These are phyloP conservation scores for Netelia inedita DNA, from an alignment of 2,888 invertebrate species.

Conservation along the genomic window DNA sequence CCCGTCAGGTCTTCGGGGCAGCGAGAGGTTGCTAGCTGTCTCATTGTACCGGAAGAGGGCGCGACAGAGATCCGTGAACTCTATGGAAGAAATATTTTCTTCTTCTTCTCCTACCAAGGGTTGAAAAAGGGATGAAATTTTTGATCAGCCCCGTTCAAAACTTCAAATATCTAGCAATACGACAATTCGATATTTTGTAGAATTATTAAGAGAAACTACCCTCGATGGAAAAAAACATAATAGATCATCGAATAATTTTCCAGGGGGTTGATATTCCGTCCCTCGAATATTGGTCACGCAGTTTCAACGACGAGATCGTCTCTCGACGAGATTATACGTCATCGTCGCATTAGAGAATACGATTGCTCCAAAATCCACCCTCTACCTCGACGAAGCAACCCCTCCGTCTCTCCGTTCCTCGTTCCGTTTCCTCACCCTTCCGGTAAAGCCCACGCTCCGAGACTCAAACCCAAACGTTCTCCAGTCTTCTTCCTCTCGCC, in stretches of 20 bases:
- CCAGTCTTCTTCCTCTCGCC: slow-evolving; percentile 20
- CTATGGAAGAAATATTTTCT: slow-evolving; percentile 29
- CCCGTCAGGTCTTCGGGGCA: neutral
- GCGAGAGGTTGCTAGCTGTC: neutral
- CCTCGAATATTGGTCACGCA: too few species aligned
- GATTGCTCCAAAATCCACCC: neutral
- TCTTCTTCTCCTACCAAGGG: neutral
- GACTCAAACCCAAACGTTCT: neutral
- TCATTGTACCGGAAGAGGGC: slow-evolving; percentile 5
- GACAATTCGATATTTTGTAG: too few species aligned
- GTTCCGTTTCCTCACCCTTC: slow-evolving; percentile 5
- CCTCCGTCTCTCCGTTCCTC: neutral
- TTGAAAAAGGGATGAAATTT: too few species aligned
- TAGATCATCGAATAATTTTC: too few species aligned
- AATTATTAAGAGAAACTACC: too few species aligned
- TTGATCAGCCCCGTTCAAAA: too few species aligned
- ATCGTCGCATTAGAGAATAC: neutral
- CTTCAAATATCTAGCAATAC: too few species aligned
- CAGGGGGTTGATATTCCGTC: too few species aligned
- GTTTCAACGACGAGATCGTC: too few species aligned
- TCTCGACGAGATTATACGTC: neutral
- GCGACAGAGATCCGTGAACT: slow-evolving; percentile 16
- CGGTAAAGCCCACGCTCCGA: neutral
- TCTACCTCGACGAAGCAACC: neutral
- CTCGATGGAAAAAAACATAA: too few species aligned